phyloP scores from a whole-genome alignment of 2,113 vertebrate species.

The Isurus oxyrinchus region DNA sequence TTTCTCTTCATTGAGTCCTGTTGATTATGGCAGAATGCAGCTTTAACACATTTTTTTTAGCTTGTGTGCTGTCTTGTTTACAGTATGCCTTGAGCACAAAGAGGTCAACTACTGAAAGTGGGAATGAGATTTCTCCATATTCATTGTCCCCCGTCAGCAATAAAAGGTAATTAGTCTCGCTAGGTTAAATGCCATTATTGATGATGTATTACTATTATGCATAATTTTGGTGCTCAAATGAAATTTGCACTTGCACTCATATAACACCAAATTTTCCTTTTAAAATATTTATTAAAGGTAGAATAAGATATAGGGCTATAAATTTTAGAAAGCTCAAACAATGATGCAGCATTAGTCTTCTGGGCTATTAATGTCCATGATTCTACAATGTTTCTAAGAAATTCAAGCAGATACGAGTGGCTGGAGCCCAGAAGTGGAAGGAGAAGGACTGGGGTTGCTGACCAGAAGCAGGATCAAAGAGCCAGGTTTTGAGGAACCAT shows the following conservation, averaged over 20 bases:
- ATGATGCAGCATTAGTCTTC: not conserved
- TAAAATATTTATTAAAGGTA: not conserved
- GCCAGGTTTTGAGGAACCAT: not conserved
- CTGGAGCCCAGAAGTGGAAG: not conserved
- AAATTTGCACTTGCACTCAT: not conserved
- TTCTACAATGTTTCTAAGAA: not conserved
- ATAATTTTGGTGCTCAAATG: not conserved
- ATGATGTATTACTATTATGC: not conserved
- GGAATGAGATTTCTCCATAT: slow-evolving; percentile 64
- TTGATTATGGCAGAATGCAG: not conserved
- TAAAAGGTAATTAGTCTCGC: slow-evolving; percentile 56
- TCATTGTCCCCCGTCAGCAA: slow-evolving; percentile 71
- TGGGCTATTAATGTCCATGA: not conserved
- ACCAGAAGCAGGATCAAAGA: not conserved
- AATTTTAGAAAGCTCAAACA: not conserved
- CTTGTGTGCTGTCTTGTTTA: not conserved
- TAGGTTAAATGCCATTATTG: not conserved
- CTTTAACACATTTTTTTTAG: not conserved
- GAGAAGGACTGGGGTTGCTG: not conserved
- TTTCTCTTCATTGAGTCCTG: not conserved
- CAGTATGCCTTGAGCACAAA: slow-evolving; percentile 67
- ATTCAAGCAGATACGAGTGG: not conserved
- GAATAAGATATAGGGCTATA: not conserved
- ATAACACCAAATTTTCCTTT: not conserved
- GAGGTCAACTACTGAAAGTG: slow-evolving; percentile 63